Evolutionary conservation across 2,113 vertebrate genomes (phyloP).

Genomic region (Hucho hucho): DNA sequence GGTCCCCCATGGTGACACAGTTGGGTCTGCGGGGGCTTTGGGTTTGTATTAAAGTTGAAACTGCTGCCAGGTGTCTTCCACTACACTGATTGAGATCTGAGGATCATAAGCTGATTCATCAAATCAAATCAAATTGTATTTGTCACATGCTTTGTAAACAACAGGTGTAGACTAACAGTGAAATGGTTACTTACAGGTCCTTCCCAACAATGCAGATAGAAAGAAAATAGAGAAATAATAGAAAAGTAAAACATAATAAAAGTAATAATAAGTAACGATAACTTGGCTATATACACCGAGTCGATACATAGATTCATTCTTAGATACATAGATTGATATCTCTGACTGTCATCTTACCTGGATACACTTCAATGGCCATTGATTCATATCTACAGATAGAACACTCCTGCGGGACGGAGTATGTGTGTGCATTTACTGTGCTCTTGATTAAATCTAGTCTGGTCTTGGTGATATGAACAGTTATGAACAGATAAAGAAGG

Average conservation of each 20-base stretch:
- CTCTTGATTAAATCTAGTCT: neutral
- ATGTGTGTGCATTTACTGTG: conserved; percentile 8
- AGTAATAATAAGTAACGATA: no score
- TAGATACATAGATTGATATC: neutral
- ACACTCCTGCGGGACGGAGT: conserved; percentile 1
- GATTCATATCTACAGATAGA: conserved; percentile 50
- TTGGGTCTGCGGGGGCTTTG: neutral
- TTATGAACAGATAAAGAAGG: neutral
- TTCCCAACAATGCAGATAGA: no score
- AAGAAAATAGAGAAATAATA: no score
- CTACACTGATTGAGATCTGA: conserved; percentile 58
- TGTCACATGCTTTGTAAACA: no score
- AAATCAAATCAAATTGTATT: no score
- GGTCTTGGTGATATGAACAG: neutral
- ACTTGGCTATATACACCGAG: no score
- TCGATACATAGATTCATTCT: no score
- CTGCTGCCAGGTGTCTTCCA: conserved; percentile 39
- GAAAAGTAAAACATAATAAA: no score
- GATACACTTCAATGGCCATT: conserved; percentile 65
- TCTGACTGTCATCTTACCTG: conserved; percentile 59
- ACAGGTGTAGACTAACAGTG: no score
- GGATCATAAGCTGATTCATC: conserved; percentile 45
- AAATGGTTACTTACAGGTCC: no score
- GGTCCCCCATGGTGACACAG: conserved; percentile 44
- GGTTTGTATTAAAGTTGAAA: conserved; percentile 52